Base-by-base conservation (phyloP, 2,888 invertebrate species). In the Mechanitis messenoides region DNA sequence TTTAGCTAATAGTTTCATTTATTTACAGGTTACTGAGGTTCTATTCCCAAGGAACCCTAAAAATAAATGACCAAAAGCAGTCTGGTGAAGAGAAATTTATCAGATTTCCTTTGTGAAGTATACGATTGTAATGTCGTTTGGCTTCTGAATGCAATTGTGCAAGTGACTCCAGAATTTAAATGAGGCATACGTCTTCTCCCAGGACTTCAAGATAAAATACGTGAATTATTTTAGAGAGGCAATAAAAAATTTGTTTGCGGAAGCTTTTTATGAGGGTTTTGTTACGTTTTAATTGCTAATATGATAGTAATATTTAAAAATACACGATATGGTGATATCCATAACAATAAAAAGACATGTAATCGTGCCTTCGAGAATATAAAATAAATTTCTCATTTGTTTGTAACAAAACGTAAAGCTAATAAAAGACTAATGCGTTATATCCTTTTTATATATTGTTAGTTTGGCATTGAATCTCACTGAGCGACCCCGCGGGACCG, bases 111-210 rank as follows among this genome's bases (percentile, higher is more conserved):
- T 50, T 50, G 50, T 50, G 50, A 50, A 50, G 50, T 50, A 50
- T 50, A 31, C 50, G 50, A 50, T 50, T 50, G 50, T 55, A 62
- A 59, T 53, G 59, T 46, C 56, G 55, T 50, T 59, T 61, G 64
- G 64, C 61, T 47, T 61, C 59, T 46, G 61, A 56, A 59, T 62
- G 62, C 59, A 61, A 61, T 64, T 62, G 61, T 64, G 62, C 61
- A 57, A 57, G 42, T 59, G 62, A 64, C 61, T 59, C 56, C 56
- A 45, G 59, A 58, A 58, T 56, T 46, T 57, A 62, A 64, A 62
- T 64, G 59, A 61, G 55, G 54, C 59, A 59, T 64, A 56, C 56
- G 56, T 64, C 55, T 58, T 58, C 35, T 35, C 35, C 50, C 47
- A 46, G 45, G 58, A 58, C 53, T 61, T 56, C 45, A 53, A 61